phyloP scores from a whole-genome alignment of 2,888 invertebrate genomes.

The Stegophylla sp. region DNA sequence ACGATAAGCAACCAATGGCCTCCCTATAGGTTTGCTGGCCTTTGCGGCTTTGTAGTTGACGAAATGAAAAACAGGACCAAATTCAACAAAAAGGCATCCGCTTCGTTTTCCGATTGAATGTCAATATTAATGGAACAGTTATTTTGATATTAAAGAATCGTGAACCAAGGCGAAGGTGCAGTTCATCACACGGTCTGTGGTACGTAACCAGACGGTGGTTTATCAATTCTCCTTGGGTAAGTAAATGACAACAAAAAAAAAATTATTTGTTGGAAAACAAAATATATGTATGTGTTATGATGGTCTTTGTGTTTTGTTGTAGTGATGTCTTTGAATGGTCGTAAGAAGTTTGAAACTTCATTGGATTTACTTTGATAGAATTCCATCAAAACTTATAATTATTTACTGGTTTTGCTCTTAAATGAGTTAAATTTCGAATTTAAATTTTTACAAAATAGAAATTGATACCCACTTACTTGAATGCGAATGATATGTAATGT shows the following conservation, averaged over 20 bases:
- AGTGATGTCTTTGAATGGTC: conserved; percentile 34
- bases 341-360: conserved; percentile 36
- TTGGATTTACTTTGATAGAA: conserved; percentile 31
- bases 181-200: background rate
- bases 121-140: too few species aligned
- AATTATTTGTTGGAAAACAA: background rate
- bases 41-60: too few species aligned
- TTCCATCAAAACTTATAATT: background rate
- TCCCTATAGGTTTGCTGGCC: background rate
- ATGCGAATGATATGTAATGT: too few species aligned
- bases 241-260: conserved; percentile 49
- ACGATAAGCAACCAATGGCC: background rate
- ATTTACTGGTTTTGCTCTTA: too few species aligned
- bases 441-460: too few species aligned
- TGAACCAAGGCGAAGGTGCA: background rate
- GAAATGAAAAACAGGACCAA: too few species aligned
- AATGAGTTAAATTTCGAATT: too few species aligned
- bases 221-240: conserved; percentile 59
- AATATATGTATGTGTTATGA: background rate
- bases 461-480: too few species aligned
- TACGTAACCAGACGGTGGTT: background rate
- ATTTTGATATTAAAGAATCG: too few species aligned
- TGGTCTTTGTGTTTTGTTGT: conserved; percentile 41
- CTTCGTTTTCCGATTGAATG: too few species aligned
- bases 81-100: too few species aligned